Evolutionary conservation across 2,888 invertebrate species (phyloP), one percentile per base, ranked within the genome.

Genomic region (Euphydryas editha): DNA sequence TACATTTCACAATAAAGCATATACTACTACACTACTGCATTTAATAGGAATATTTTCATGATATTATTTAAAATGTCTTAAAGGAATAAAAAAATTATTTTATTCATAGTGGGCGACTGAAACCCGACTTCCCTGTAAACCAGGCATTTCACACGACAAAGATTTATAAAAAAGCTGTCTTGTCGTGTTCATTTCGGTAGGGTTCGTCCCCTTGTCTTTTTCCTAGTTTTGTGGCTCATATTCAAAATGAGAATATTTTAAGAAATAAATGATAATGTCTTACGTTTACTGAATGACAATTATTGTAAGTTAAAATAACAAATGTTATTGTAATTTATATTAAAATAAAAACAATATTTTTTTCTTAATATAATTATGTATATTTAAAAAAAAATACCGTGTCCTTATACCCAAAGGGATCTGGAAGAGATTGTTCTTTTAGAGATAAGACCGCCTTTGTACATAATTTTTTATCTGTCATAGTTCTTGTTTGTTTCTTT

Each of bases 141-240:
- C 65, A 65, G 57, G 55, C 62, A 62, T 68, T 68, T 70, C 65
- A 68, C 65, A 65, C 65, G 68, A 65, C 70, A 59, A 65, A 68
- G 68, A 61, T 60, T 61, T 58, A 70, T 65, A 70, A 70, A 70
- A 70, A 68, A 60, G 61, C 60, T 65, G 65, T 65, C 65, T 55
- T 68, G 62, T 59, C 62, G 65, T 68, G 70, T 58, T 70, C 70
- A 70, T 70, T 70, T 70, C 63, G 62, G 62, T 63, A 63, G 63
- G 70, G 68, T 37, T 63, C 57, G 61, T 54, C 59, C 65, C 62
- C n/a, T 44, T 39, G n/a, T 39, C 39, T 39, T n/a, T n/a, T 70
- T 65, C 65, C 59, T 57, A 42, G 56, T 60, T 65, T 47, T 49
- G 39, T 58, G 59, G 17, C 51, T 54, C 57, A 58, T 60, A 57